These are phyloP conservation scores for Trochalopteron elliotii DNA, from an alignment of 2,113 vertebrate species.

Conservation along the genomic window DNA sequence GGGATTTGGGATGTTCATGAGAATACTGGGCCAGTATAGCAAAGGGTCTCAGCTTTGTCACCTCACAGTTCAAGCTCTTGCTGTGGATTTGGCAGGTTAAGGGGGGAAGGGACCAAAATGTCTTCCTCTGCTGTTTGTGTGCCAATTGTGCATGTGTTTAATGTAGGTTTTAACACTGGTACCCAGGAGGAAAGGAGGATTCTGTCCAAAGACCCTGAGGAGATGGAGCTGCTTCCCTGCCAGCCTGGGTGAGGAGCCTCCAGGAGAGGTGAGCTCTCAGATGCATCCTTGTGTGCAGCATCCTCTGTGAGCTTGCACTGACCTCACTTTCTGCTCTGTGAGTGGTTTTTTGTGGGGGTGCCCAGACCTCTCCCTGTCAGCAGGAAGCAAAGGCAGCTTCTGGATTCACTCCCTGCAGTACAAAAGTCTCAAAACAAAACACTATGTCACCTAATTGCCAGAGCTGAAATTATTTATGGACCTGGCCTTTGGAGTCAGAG, in stretches of 20 bases:
- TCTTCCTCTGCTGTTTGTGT: neutral
- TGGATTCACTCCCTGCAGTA: neutral
- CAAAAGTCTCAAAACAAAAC: slow-evolving; percentile 27
- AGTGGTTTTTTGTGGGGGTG: neutral
- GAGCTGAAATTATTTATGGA: slow-evolving; percentile 57
- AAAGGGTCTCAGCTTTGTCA: neutral
- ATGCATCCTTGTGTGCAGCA: neutral
- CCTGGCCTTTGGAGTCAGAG: slow-evolving; percentile 50
- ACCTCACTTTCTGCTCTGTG: neutral
- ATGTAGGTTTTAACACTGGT: neutral
- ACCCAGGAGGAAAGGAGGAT: neutral
- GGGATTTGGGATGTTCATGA: neutral
- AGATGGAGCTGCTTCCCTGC: neutral
- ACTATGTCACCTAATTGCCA: neutral
- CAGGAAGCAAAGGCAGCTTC: neutral
- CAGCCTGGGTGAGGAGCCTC: neutral
- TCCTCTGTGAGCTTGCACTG: neutral
- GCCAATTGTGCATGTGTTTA: neutral
- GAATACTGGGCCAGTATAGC: neutral
- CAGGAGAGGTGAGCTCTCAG: neutral
- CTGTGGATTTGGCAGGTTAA: neutral
- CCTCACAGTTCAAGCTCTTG: neutral
- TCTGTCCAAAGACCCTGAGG: neutral
- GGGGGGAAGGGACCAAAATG: neutral
- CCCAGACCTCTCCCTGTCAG: neutral